Percentiles rank a stretch among this genome's conserved stretches.
Conservation (phyloP, 2,888 invertebrate species). For the Cosmia trapezina region DNA sequence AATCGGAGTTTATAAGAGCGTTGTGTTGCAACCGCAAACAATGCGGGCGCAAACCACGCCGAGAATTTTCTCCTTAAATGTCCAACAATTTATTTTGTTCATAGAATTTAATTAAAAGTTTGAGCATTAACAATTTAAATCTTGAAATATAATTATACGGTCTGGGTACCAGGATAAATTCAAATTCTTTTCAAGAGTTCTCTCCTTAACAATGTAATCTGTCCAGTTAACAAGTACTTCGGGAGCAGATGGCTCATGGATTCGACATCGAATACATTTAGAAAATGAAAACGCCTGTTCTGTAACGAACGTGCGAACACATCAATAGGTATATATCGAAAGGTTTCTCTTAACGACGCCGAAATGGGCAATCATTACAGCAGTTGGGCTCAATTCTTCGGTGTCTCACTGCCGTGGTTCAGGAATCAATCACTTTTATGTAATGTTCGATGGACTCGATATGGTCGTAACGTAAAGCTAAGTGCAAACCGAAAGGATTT, state of each 20-base stretch:
- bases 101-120: conserved; percentile 51
- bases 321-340: conserved; percentile 39
- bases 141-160: conserved; percentile 30
- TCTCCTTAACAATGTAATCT: conserved; percentile 28
- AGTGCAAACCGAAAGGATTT: conserved; percentile 56
- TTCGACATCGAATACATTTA: conserved; percentile 31
- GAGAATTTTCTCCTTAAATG: conserved; percentile 18
- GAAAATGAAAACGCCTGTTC: conserved; percentile 19
- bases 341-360: conserved; percentile 63
- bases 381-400: conserved; percentile 69
- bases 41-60: conserved; percentile 14
- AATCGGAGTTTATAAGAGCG: neutral
- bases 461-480: conserved; percentile 44
- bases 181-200: conserved; percentile 34
- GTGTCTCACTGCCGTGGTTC: conserved; percentile 67
- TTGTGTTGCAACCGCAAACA: conserved; percentile 39
- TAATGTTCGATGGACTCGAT: conserved; percentile 57
- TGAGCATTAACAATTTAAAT: conserved; percentile 46
- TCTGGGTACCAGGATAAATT: conserved; percentile 20
- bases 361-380: conserved; percentile 71
- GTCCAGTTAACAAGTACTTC: conserved; percentile 27
- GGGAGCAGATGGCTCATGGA: conserved; percentile 23
- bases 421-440: conserved; percentile 71
- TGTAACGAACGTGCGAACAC: conserved; percentile 32
- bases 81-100: conserved; percentile 39